Evolutionary conservation across 2,113 vertebrate species (phyloP).

Genomic region (Mastomys natalensis): DNA sequence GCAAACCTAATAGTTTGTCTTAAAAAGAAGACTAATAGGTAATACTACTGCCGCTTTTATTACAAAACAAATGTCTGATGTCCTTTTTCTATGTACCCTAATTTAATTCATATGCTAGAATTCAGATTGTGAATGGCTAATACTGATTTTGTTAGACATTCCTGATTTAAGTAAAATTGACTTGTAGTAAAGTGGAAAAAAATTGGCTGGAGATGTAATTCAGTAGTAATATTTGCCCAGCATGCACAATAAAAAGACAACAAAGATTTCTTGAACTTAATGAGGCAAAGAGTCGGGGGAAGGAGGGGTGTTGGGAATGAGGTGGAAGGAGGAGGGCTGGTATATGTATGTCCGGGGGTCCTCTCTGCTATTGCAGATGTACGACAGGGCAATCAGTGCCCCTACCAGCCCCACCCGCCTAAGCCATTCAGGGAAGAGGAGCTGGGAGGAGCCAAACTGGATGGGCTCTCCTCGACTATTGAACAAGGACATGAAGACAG

Average conservation of each 20-base stretch:
- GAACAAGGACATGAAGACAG: conserved; percentile 94
- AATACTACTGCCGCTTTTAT: neutral
- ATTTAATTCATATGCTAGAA: neutral
- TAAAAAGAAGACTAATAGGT: neutral
- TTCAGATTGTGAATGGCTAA: neutral
- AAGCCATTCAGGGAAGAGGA: conserved; percentile 92
- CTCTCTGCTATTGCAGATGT: conserved; percentile 90
- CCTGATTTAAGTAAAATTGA: neutral
- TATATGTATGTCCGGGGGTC: too few species aligned
- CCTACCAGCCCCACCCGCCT: conserved; percentile 96
- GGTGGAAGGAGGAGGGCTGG: neutral
- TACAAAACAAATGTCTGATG: neutral
- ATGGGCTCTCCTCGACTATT: conserved; percentile 94
- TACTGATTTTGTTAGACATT: neutral
- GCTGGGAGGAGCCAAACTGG: conserved; percentile 99
- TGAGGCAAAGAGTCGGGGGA: neutral
- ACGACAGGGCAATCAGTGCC: conserved; percentile 96
- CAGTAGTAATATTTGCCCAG: neutral
- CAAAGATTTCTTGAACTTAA: neutral
- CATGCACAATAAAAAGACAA: neutral
- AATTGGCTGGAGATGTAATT: neutral
- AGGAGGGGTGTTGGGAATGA: neutral
- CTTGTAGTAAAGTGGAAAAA: neutral
- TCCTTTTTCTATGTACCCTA: neutral
- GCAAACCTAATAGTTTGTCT: neutral